phyloP scores from a whole-genome alignment of 2,113 vertebrate species.

The Sterrhoptilus dennistouni region DNA sequence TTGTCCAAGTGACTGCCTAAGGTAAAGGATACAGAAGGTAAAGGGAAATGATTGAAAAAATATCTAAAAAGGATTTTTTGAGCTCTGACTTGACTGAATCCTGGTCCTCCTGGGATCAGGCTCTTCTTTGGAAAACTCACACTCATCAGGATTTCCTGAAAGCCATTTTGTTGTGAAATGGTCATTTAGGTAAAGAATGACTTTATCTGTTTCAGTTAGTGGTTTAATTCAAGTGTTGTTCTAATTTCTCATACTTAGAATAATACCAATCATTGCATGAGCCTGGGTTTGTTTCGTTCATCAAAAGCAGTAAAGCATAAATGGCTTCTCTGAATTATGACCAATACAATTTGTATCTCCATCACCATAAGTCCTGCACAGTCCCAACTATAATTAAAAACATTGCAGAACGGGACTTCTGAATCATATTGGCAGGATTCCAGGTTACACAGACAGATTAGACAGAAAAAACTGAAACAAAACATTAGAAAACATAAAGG shows the following conservation, averaged over 20 bases:
- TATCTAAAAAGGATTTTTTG: background rate
- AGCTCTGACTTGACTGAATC: background rate
- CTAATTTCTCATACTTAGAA: background rate
- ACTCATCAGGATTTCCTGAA: background rate
- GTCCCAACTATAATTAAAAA: background rate
- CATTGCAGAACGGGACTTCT: background rate
- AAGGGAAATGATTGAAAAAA: background rate
- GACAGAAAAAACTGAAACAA: background rate
- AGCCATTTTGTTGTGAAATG: background rate
- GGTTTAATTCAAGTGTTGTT: background rate
- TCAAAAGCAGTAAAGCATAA: background rate
- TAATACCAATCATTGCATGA: background rate
- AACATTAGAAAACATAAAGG: background rate
- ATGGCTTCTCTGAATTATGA: background rate
- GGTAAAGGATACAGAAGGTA: background rate
- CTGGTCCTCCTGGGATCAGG: background rate
- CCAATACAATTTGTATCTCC: background rate
- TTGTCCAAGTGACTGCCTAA: background rate
- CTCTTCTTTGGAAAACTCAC: background rate
- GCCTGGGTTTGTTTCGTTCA: background rate
- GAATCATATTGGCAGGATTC: background rate
- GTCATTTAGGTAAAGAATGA: background rate
- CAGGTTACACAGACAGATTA: background rate
- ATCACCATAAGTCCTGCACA: background rate
- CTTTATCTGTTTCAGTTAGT: background rate